Evolutionary conservation across 2,113 vertebrate genomes (phyloP), one percentile per base, ranked within the genome.

Genomic region (Trematomus loennbergii): DNA sequence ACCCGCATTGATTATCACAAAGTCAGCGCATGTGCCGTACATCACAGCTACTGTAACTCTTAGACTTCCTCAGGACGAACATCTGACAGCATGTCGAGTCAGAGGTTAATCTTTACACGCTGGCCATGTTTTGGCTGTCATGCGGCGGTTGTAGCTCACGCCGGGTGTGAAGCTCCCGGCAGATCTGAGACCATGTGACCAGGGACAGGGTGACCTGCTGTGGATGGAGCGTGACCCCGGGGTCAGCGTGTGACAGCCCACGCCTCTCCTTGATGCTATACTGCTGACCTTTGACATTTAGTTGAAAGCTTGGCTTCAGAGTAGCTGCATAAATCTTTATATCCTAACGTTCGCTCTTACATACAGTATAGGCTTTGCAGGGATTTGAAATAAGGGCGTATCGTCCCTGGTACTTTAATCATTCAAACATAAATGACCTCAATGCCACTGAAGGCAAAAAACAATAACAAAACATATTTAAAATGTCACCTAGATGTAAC

Each of bases 231-330:
- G 53, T 87, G 81, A 88, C 90, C 85, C 52, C 4, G 70, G 71
- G 86, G 85, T 88, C 90, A 87, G 78, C n/a, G 79, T 77, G 80
- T 92, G 90, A 90, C 91, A 91, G 88, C 83, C 74, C 64, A 82
- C 74, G 72, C 86, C 74, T 81, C 90, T 89, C 81, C 75, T 78
- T 82, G 83, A 85, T 45, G 67, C 84, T 72, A 46, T 55, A 65
- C 79, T 12, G 82, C 73, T 84, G 82, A 90, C 89, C 89, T 87
- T 55, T 87, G 85, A 87, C 68, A 67, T 83, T 87, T 84, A 22
- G 77, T 81, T 85, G 78, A 89, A 85, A 75, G 88, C 78, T 49
- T 45, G 65, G 78, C 80, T 87, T 83, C 71, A 78, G 72, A 85
- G 80, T 77, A 55, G 79, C 70, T 57, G 45, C 74, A 64, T 89